These are phyloP conservation scores for Microtus obscurus DNA, from an alignment of 2,797 vertebrate species.

Conservation along the genomic window DNA sequence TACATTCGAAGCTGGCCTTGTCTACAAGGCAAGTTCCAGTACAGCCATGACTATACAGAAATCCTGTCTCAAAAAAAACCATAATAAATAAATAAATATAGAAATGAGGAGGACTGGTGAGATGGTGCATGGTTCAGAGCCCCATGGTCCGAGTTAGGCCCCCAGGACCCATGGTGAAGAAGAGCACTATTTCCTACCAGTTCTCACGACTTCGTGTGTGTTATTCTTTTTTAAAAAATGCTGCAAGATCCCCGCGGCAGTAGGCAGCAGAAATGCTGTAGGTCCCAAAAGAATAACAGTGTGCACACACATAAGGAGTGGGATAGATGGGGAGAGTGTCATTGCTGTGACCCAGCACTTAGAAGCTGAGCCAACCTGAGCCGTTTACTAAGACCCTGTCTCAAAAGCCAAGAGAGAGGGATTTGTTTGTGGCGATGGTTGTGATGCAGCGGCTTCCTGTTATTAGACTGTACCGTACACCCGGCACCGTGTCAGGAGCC, in stretches of 20 bases:
- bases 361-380: neutral
- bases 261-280: too few relatives aligned
- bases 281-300: too few relatives aligned
- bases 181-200: neutral
- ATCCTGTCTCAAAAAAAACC: neutral
- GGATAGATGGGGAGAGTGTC: fast-evolving
- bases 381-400: neutral
- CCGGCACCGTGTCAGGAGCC: neutral
- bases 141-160: neutral
- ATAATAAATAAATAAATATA: neutral
- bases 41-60: neutral
- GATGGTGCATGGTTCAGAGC: neutral
- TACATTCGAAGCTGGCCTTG: neutral
- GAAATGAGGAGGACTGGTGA: neutral
- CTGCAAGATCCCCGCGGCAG: too few relatives aligned
- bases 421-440: neutral
- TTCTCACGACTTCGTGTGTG: neutral
- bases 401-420: neutral
- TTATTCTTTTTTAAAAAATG: too few relatives aligned
- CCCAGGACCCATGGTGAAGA: neutral
- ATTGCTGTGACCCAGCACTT: neutral
- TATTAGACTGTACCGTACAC: neutral
- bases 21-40: neutral
- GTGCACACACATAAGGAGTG: neutral
- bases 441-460: neutral